Base-by-base conservation (phyloP, 2,797 vertebrate genomes). In the Melanotaenia pygmaea region DNA sequence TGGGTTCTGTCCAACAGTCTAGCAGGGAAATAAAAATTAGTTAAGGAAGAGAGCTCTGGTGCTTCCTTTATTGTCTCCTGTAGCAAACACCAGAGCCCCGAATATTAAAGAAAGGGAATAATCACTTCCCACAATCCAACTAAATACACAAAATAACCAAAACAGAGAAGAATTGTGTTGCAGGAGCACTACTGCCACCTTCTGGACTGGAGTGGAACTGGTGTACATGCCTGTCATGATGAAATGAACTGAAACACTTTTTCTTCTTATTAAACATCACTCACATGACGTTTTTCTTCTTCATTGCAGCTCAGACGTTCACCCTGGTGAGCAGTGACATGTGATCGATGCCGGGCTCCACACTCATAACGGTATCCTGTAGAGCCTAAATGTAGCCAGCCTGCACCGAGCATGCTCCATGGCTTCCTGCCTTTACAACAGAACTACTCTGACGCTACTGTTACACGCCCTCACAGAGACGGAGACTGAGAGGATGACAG, bases 261-360 rank as follows among this genome's bases (percentile, higher is more conserved):
- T 3, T 16, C 40, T 13, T 14, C 38, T 40, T 40, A 3, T 40
- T 40, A 34, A 7, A 4, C 7, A 3, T 53, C 28, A 2, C 38
- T 76, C 18, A 30, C 34, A 26, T 38, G 26, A 37, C 20, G n/a
- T 38, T 40, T 22, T 50, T 57, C n/a, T 64, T 76, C 24, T 24
- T 24, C 38, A 74, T 72, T 65, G 32, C 92, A 91, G 91, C 82
- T 1, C 89, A 90, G 83, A 86, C 84, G 0, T 79, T 90, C 78
- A 78, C 86, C 43, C 37, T 91, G 72, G 77, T 93, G 77, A 92
- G 77, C 84, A 88, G 85, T 7, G 89, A 93, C 83, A 90, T 86
- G 64, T 93, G 90, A 93, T 79, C 22, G 11, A 8, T 24, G 35
- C 56, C 40, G 13, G 64, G 59, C 50, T 37, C 18, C 2, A 62